A percentile compares a stretch with the other conserved stretches of the same genome.
Evolutionary conservation across 2,797 vertebrate species (phyloP).

Genomic region (Echiichthys vipera): DNA sequence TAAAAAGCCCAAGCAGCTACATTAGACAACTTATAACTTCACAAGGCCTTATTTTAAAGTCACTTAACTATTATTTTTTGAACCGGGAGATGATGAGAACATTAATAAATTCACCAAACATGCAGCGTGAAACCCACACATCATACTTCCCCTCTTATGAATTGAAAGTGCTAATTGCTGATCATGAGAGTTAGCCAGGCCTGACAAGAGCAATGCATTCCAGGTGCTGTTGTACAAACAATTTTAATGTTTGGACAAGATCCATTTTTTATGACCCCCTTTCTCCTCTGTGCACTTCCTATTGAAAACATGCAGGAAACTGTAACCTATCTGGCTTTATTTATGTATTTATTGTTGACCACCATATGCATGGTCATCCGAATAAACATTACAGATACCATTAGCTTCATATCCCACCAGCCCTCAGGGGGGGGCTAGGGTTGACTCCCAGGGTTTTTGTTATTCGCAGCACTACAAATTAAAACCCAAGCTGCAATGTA

Average conservation of each 20-base stretch:
- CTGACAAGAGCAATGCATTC: constrained; percentile 67
- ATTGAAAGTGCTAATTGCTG: constrained; percentile 26
- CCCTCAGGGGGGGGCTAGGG: constrained; percentile 39
- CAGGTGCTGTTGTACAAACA: constrained; percentile 70
- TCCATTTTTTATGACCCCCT: constrained; percentile 54
- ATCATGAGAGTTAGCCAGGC: constrained; percentile 51
- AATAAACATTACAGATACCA: constrained; percentile 46
- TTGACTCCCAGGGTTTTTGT: constrained; percentile 69
- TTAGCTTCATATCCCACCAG: constrained; percentile 43
- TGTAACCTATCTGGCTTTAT: constrained; percentile 10
- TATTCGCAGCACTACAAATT: constrained; percentile 48
- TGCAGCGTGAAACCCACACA: constrained; percentile 32
- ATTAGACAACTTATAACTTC: neutral
- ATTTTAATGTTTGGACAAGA: constrained; percentile 56
- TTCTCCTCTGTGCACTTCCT: constrained; percentile 48
- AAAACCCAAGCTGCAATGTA: constrained; percentile 20
- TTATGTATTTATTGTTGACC: neutral
- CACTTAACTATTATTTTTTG: neutral
- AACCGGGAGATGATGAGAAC: neutral
- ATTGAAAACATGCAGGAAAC: constrained; percentile 32
- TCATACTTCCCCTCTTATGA: constrained; percentile 7
- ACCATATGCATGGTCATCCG: constrained; percentile 12
- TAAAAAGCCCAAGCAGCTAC: neutral
- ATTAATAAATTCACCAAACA: constrained; percentile 13
- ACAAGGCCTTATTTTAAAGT: neutral